phyloP scores from a whole-genome alignment of 2,797 vertebrate species.

The Craterocephalus amniculus region DNA sequence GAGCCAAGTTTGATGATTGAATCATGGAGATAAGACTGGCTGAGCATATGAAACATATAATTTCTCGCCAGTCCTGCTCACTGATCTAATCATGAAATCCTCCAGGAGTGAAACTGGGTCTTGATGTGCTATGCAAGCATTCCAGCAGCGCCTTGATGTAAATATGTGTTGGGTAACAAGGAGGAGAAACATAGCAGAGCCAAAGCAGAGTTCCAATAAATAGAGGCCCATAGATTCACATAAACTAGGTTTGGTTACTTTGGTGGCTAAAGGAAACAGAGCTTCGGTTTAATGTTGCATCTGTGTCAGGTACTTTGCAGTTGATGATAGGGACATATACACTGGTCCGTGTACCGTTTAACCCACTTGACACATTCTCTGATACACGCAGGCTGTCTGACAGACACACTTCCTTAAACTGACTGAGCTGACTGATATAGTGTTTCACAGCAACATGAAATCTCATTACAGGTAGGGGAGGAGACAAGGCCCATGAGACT shows the following conservation, averaged over 20 bases:
- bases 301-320: conserved; percentile 68
- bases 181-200: conserved; percentile 51
- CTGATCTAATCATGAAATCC: conserved; percentile 61
- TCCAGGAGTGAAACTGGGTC: conserved; percentile 63
- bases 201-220: conserved; percentile 42
- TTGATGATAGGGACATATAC: conserved; percentile 73
- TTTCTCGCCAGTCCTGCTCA: conserved; percentile 56
- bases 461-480: conserved; percentile 66
- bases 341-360: conserved; percentile 76
- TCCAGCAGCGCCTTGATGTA: conserved; percentile 54
- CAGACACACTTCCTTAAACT: conserved; percentile 46
- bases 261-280: conserved; percentile 37
- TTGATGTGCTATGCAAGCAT: conserved; percentile 58
- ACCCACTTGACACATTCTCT: conserved; percentile 71
- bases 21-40: conserved; percentile 56
- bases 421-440: conserved; percentile 61
- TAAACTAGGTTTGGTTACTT: conserved; percentile 59
- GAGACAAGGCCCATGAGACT: conserved; percentile 35
- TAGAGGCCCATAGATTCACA: conserved; percentile 54
- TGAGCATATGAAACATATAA: conserved; percentile 63
- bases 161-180: conserved; percentile 63
- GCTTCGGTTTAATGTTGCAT: conserved; percentile 73
- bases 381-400: conserved; percentile 66
- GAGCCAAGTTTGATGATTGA: conserved; percentile 65
- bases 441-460: conserved; percentile 65